phyloP scores from a whole-genome alignment of 2,113 vertebrate species.

The Pachypanchax playfairii region DNA sequence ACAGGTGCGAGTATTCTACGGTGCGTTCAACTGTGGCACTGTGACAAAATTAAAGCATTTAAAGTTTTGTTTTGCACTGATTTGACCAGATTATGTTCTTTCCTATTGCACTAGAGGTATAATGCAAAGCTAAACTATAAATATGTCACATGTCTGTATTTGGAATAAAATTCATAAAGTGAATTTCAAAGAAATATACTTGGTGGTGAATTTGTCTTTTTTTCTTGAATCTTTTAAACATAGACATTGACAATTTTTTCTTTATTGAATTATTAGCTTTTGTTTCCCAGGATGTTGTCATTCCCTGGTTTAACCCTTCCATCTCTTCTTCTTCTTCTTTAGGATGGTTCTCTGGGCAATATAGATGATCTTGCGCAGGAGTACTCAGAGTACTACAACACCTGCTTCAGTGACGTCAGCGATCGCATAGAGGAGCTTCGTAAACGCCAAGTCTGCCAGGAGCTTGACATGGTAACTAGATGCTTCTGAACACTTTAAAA shows the following conservation, averaged over 20 bases:
- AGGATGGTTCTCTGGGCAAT: constrained; percentile 97
- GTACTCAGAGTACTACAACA: constrained; percentile 97
- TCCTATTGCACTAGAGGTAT: too few species aligned
- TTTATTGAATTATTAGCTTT: neutral
- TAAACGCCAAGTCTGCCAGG: constrained; percentile 90
- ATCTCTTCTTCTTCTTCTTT: constrained; percentile 27
- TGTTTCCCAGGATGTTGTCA: constrained; percentile 4
- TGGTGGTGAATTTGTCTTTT: too few species aligned
- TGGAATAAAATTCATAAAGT: too few species aligned
- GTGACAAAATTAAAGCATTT: too few species aligned
- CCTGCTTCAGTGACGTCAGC: constrained; percentile 92
- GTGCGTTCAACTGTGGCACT: too few species aligned
- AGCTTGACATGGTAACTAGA: constrained; percentile 87
- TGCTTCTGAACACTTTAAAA: neutral
- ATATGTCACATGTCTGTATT: too few species aligned
- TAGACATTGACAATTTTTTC: neutral
- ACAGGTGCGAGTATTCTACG: too few species aligned
- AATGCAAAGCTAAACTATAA: too few species aligned
- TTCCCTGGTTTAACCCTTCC: constrained; percentile 13
- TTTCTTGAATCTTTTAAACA: neutral
- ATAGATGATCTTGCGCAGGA: constrained; percentile 97
- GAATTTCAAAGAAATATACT: too few species aligned
- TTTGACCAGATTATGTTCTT: too few species aligned
- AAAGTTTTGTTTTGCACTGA: neutral
- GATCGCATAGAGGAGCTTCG: constrained; percentile 98